phyloP scores from a whole-genome alignment of 2,113 vertebrate species.

The Cyanistes caeruleus region DNA sequence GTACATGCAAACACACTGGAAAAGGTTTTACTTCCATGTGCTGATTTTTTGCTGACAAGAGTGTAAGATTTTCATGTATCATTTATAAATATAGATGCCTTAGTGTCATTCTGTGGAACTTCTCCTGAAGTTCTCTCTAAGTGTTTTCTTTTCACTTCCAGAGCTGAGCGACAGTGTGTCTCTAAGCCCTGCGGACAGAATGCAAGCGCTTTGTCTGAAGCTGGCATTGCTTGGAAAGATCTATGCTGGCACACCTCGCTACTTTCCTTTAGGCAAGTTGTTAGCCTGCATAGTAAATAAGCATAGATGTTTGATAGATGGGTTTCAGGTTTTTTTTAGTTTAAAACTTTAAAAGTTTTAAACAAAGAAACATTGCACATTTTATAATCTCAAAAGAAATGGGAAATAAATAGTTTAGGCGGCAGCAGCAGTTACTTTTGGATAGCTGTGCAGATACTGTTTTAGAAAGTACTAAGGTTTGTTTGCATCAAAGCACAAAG shows the following conservation, averaged over 20 bases:
- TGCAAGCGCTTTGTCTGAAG: constrained; percentile 92
- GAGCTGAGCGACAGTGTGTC: constrained; percentile 86
- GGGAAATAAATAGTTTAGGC: neutral
- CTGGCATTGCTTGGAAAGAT: constrained; percentile 91
- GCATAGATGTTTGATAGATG: neutral
- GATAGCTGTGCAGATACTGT: neutral
- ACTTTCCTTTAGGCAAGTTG: constrained; percentile 90
- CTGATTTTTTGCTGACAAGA: neutral
- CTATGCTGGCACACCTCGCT: constrained; percentile 93
- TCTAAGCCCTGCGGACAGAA: constrained; percentile 87
- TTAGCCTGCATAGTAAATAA: neutral
- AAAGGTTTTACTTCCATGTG: neutral
- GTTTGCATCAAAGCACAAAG: neutral
- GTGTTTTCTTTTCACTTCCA: constrained; percentile 60
- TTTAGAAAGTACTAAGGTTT: neutral
- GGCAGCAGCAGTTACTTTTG: neutral
- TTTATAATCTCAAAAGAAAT: neutral
- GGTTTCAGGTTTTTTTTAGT: neutral
- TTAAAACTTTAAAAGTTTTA: neutral
- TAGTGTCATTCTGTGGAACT: neutral
- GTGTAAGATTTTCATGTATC: neutral
- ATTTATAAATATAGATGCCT: neutral
- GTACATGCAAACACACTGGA: neutral
- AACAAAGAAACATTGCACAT: neutral
- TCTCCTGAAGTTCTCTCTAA: neutral